Percentiles rank a stretch among this genome's conserved stretches.
Evolutionary conservation across 2,113 vertebrate genomes (phyloP).

Genomic region (Protobothrops flavoviridis): DNA sequence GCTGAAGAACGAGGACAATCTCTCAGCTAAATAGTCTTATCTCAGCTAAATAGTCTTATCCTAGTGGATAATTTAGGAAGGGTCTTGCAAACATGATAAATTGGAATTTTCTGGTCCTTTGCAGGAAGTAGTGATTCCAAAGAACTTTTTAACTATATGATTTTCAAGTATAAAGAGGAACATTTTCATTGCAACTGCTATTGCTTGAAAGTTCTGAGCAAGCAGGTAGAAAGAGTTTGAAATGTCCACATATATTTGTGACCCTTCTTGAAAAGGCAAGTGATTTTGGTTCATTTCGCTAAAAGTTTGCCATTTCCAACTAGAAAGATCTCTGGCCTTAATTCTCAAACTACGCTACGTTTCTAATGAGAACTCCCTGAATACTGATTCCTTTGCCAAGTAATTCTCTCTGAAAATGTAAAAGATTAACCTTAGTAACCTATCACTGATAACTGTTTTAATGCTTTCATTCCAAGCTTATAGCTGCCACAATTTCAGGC

Average conservation of each 20-base stretch:
- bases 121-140: not conserved
- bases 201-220: not conserved
- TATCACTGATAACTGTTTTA: conserved; percentile 6
- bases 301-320: not conserved
- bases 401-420: conserved; percentile 24
- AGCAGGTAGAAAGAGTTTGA: not conserved
- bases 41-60: not conserved
- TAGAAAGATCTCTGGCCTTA: not conserved
- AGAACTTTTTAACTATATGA: not conserved
- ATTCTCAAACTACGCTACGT: not conserved
- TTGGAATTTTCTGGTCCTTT: not conserved
- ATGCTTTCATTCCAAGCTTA: conserved; percentile 16
- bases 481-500: not conserved
- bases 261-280: not conserved
- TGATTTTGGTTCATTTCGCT: not conserved
- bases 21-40: not conserved
- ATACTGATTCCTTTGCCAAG: conserved; percentile 10
- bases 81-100: not conserved
- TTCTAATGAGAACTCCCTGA: not conserved
- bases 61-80: not conserved
- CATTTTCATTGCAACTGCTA: not conserved
- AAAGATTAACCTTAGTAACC: conserved; percentile 25
- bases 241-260: not conserved
- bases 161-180: not conserved
- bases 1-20: not conserved